These are phyloP conservation scores for Leptopilina drosophilae DNA, from an alignment of 2,888 invertebrate genomes.

Conservation along the genomic window DNA sequence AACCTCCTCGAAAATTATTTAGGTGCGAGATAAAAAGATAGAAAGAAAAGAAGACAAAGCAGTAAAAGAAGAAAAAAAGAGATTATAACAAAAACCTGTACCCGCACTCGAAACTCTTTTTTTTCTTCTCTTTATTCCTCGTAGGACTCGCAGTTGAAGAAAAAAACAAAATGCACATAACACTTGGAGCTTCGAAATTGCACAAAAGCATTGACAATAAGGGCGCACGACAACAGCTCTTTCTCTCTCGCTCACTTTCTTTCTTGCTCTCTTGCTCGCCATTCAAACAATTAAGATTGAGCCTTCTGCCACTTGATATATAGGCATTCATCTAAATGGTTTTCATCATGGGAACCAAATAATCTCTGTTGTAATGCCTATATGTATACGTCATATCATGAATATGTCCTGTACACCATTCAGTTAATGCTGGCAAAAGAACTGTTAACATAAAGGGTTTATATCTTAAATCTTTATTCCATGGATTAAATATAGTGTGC, in stretches of 20 bases:
- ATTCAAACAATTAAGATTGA: constrained; percentile 55
- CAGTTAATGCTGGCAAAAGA: constrained; percentile 2
- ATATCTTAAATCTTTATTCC: constrained; percentile 4
- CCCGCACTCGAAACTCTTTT: constrained; percentile 55
- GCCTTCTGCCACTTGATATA: constrained; percentile 57
- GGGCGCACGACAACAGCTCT: constrained; percentile 47
- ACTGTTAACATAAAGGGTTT: not conserved
- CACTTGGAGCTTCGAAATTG: constrained; percentile 64
- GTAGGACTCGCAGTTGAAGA: constrained; percentile 39
- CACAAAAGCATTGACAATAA: constrained; percentile 71
- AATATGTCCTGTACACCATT: not conserved
- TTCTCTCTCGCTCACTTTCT: not conserved
- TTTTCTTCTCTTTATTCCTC: constrained; percentile 18
- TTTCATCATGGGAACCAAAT: constrained; percentile 67
- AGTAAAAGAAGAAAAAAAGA: constrained; percentile 39
- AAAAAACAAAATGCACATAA: constrained; percentile 43
- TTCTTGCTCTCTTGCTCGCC: not conserved
- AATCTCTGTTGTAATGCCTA: constrained; percentile 66
- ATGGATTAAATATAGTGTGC: not conserved
- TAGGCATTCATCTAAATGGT: constrained; percentile 61
- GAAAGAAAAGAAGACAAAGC: constrained; percentile 50
- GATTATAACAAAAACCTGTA: constrained; percentile 60
- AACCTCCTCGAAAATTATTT: constrained; percentile 26
- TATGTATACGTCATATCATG: constrained; percentile 54
- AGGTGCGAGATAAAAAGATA: constrained; percentile 36